Evolutionary conservation across 2,888 invertebrate genomes (phyloP).

Genomic region (Macroteleia sp.): DNA sequence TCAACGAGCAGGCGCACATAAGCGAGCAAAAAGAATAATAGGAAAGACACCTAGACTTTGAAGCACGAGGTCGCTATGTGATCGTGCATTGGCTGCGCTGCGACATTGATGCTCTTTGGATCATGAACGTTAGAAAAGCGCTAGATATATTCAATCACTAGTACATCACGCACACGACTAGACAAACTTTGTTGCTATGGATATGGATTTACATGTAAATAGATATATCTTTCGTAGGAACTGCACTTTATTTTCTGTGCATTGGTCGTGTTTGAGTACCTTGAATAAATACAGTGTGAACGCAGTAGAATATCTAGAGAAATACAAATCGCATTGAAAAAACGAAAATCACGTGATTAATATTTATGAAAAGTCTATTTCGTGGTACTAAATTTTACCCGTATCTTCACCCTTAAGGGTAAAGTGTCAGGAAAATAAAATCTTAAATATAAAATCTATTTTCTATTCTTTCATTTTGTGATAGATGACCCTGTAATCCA

Average conservation of each 20-base stretch:
- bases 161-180: conserved; percentile 38
- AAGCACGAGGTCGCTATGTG: conserved; percentile 64
- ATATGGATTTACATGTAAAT: conserved; percentile 6
- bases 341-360: no score
- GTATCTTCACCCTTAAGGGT: no score
- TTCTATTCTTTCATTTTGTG: no score
- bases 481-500: no score
- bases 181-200: conserved; percentile 37
- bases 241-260: background rate
- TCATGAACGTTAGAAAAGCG: conserved; percentile 54
- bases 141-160: conserved; percentile 34
- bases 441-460: no score
- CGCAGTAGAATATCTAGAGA: no score
- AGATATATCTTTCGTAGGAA: background rate
- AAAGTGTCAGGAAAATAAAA: no score
- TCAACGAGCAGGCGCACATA: conserved; percentile 41
- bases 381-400: no score
- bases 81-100: conserved; percentile 58
- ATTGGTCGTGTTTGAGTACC: background rate
- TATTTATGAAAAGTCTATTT: no score
- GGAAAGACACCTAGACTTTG: conserved; percentile 65
- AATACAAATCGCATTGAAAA: no score
- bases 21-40: conserved; percentile 45
- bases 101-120: conserved; percentile 62
- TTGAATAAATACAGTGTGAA: no score